These are phyloP conservation scores for Enteromius argenteus DNA, from an alignment of 2,797 vertebrate species.

Conservation along the genomic window DNA sequence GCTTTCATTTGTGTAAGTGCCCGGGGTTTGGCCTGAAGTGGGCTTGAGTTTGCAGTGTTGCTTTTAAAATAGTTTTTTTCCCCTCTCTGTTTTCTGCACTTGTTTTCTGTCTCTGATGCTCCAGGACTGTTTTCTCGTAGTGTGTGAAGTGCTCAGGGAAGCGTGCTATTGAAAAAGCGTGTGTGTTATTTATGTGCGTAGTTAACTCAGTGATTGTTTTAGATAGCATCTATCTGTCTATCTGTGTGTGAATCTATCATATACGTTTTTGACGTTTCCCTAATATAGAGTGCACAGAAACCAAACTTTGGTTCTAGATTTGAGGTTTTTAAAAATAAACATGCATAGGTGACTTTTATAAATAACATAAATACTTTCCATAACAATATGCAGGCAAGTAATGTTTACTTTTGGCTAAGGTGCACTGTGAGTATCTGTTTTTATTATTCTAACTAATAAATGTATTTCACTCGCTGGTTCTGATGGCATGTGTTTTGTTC, in stretches of 20 bases:
- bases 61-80: constrained; percentile 46
- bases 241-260: constrained; percentile 12
- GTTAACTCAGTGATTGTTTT: constrained; percentile 17
- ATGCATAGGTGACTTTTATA: background rate
- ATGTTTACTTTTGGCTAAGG: constrained; percentile 1
- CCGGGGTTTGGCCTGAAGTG: constrained; percentile 45
- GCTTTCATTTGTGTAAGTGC: constrained; percentile 84
- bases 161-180: constrained; percentile 45
- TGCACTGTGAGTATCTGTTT: background rate
- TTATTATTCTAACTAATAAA: background rate
- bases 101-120: constrained; percentile 30
- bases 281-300: background rate
- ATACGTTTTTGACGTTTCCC: background rate
- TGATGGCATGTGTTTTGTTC: constrained; percentile 12
- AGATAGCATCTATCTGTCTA: background rate
- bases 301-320: background rate
- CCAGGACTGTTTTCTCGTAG: constrained; percentile 31
- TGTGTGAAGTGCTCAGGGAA: constrained; percentile 29
- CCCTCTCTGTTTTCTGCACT: constrained; percentile 25
- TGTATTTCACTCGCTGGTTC: background rate
- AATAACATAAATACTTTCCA: background rate
- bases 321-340: background rate
- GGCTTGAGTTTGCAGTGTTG: constrained; percentile 69
- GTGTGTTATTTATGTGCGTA: constrained; percentile 30
- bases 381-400: background rate